These are phyloP conservation scores for Pinctada fucata DNA, from an alignment of 2,888 invertebrate genomes.

Conservation along the genomic window DNA sequence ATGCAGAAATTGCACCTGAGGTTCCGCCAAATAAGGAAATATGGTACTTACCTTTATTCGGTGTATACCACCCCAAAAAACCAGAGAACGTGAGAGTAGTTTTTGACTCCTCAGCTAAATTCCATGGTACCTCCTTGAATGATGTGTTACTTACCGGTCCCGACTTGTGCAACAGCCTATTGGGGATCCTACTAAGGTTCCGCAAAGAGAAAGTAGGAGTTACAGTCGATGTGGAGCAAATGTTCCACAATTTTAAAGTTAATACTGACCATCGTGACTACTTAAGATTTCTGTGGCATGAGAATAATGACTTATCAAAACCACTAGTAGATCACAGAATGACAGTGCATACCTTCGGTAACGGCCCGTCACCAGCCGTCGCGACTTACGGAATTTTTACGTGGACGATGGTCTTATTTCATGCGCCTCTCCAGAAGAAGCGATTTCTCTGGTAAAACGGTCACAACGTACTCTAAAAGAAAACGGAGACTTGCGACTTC, in stretches of 20 bases:
- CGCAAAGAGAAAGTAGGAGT: constrained; percentile 35
- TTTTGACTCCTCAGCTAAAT: constrained; percentile 47
- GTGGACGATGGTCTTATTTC: constrained; percentile 51
- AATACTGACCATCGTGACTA: constrained; percentile 35
- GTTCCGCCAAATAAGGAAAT: background rate
- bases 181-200: constrained; percentile 19
- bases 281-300: constrained; percentile 47
- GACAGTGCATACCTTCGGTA: too few species aligned
- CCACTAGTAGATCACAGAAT: background rate
- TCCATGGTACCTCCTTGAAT: constrained; percentile 44
- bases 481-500: constrained; percentile 45
- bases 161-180: constrained; percentile 15
- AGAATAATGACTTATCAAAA: constrained; percentile 42
- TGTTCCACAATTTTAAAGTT: too few species aligned
- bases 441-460: constrained; percentile 28
- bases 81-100: constrained; percentile 33
- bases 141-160: constrained; percentile 42
- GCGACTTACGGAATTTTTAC: constrained; percentile 39
- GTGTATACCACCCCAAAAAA: constrained; percentile 39
- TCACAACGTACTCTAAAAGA: background rate
- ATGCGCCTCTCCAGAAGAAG: constrained; percentile 21
- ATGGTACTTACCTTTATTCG: constrained; percentile 47
- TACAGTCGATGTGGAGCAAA: constrained; percentile 39
- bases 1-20: constrained; percentile 43
- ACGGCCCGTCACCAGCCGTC: too few species aligned